phyloP scores from a whole-genome alignment of 2,113 vertebrate genomes.

The Sebastes schlegelii region DNA sequence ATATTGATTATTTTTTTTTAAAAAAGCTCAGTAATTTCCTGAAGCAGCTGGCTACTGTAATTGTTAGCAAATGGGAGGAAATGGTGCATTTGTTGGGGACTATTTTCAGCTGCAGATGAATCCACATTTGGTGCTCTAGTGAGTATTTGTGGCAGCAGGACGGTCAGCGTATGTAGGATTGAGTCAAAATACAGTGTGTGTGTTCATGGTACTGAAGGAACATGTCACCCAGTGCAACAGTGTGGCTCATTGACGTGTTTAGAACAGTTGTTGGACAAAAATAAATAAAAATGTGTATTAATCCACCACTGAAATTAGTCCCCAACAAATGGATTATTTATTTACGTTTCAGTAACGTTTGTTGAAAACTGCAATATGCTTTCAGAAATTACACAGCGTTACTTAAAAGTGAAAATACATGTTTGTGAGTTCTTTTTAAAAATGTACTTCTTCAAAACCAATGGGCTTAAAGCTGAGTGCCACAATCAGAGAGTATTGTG shows the following conservation, averaged over 20 bases:
- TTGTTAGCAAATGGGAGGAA: background rate
- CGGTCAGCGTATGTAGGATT: background rate
- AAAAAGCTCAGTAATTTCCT: background rate
- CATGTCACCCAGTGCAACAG: background rate
- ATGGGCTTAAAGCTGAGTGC: background rate
- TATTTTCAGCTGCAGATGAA: background rate
- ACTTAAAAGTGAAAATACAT: background rate
- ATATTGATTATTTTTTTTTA: background rate
- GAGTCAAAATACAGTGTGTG: background rate
- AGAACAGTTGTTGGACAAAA: background rate
- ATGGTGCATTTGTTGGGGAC: background rate
- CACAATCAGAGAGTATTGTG: background rate
- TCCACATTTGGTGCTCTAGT: background rate
- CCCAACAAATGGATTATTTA: background rate
- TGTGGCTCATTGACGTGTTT: background rate
- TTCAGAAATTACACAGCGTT: background rate
- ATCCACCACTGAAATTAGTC: background rate
- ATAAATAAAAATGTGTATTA: background rate
- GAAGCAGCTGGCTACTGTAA: background rate
- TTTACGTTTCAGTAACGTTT: background rate
- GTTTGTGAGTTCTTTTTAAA: background rate
- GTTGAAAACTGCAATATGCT: background rate
- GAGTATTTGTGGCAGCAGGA: background rate
- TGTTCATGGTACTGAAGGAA: background rate
- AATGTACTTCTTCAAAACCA: background rate